phyloP scores from a whole-genome alignment of 2,888 invertebrate genomes.

The Panzeria rudis region DNA sequence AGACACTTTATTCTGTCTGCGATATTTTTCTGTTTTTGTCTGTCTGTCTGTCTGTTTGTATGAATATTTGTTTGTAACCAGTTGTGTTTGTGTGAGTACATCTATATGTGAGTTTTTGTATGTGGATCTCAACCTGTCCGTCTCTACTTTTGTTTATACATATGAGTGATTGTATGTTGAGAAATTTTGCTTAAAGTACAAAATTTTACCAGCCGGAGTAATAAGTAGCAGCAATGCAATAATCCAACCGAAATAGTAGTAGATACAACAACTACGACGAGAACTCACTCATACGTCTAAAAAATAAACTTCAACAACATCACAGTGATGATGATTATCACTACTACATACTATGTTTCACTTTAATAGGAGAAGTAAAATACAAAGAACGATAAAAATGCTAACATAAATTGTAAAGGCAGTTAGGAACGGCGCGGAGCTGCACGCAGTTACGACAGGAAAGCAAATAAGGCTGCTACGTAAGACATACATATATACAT shows the following conservation, averaged over 20 bases:
- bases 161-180: constrained; percentile 47
- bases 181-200: constrained; percentile 50
- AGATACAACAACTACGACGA: constrained; percentile 46
- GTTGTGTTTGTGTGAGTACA: constrained; percentile 37
- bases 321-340: constrained; percentile 62
- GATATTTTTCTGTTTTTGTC: constrained; percentile 67
- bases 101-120: constrained; percentile 15
- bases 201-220: constrained; percentile 67
- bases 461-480: constrained; percentile 52
- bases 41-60: constrained; percentile 40
- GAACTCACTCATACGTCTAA: constrained; percentile 69
- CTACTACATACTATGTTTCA: constrained; percentile 40
- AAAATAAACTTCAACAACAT: constrained; percentile 45
- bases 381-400: constrained; percentile 34
- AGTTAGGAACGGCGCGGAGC: constrained; percentile 30
- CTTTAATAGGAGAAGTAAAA: constrained; percentile 47
- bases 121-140: background rate
- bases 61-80: constrained; percentile 4
- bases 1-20: constrained; percentile 69
- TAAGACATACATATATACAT: constrained; percentile 51
- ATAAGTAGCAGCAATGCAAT: constrained; percentile 67
- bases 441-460: constrained; percentile 48
- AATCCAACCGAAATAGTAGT: constrained; percentile 66
- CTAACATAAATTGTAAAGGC: constrained; percentile 27
- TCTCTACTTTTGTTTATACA: constrained; percentile 30